Evolutionary conservation across 1,140 invertebrate genomes (phyloP), one percentile per base, ranked within the genome.

Genomic region (Bombus polaris): DNA sequence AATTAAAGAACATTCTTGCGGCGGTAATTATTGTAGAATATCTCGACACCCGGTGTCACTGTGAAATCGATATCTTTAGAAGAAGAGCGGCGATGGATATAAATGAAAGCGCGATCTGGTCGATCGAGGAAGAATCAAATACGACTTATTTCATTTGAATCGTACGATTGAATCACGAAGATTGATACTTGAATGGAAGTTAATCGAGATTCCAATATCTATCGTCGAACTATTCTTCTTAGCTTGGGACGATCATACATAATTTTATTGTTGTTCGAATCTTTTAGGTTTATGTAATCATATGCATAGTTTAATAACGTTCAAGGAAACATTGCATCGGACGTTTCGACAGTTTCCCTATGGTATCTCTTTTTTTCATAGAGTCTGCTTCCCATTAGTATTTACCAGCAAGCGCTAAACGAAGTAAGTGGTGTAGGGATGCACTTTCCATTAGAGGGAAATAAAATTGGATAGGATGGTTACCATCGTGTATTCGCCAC

Each of bases 401-500:
- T 80, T 85, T 85, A 35, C 47, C 37, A 35, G 74, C 28, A 13
- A 53, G 44, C 77, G 37, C 25, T 37, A 32, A 62, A 73, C 72
- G 70, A 42, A 65, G 78, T 86, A 88, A 89, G 68, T 18, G 75
- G 42, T 62, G 76, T 47, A 25, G 37, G 83, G 72, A 81, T 73
- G 68, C 59, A 39, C 65, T 81, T 89, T 89, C 75, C 82, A 75
- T 81, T 90, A 79, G 39, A 53, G 68, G 59, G 70, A 44, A 82
- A 90, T 90, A 89, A 90, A 90, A 90, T 90, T 89, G 81, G 79
- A 88, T 86, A 66, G 81, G 37, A 82, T 37, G 57, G 62, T 62
- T 68, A 39, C 28, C 25, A 42, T 47, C 37, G n/a, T n/a, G 71
- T 74, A 53, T 47, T 76, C 65, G 15, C 59, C 15, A 39, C 65